Conservation (phyloP, 2,888 invertebrate genomes). For the Cataglyphis livida region DNA sequence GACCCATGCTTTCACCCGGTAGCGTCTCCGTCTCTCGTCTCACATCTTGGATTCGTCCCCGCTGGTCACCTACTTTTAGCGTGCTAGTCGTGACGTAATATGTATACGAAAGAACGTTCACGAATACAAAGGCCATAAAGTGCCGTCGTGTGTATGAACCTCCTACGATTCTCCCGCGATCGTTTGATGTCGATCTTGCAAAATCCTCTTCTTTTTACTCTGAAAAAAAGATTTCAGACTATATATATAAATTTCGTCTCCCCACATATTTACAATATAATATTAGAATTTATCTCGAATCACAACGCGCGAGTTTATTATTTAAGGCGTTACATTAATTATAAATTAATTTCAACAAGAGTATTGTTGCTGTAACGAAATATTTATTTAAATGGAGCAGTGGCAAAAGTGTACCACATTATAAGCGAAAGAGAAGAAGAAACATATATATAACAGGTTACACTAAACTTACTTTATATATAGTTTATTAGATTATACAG, state of each 20-base stretch:
- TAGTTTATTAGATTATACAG: conserved; percentile 5
- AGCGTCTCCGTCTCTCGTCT: conserved; percentile 30
- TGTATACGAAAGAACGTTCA: neutral
- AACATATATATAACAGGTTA: neutral
- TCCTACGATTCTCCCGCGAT: neutral
- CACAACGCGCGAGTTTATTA: neutral
- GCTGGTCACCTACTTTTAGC: conserved; percentile 39
- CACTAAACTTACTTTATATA: conserved; percentile 21
- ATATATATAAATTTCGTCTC: neutral
- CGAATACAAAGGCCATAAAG: neutral
- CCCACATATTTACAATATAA: neutral
- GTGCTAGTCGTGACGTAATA: conserved; percentile 25
- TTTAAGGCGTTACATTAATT: neutral
- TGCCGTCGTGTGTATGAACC: neutral
- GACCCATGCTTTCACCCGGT: conserved; percentile 56
- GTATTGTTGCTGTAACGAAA: neutral
- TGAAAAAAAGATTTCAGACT: neutral
- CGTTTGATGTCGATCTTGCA: neutral
- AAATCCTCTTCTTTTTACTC: neutral
- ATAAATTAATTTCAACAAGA: neutral
- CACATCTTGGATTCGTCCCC: conserved; percentile 1
- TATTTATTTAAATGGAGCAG: neutral
- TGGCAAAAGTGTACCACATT: neutral
- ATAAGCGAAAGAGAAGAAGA: neutral
- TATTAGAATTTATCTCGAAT: neutral